Evolutionary conservation across 1,140 invertebrate species (phyloP), one percentile per base, ranked within the genome.

Genomic region (Leptinotarsa texana): DNA sequence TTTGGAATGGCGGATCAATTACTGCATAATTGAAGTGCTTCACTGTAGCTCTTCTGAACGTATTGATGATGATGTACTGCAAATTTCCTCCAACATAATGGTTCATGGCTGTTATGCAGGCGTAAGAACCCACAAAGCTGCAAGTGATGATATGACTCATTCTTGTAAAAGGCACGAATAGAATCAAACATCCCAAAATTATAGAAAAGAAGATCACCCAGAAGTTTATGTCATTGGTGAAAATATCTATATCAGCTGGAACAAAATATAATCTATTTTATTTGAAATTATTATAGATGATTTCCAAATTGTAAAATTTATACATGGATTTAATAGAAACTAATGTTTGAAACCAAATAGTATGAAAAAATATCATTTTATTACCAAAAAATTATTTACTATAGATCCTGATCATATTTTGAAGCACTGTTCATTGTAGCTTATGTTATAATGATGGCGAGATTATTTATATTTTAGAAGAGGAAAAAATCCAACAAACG

Each of bases 11-110:
- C 42, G 90, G 89, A 74, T 89, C 85, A 13, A 92, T 83, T 18
- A 90, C 85, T 15, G 91, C 92, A 13, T 85, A 82, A 57, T 88
- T 86, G 80, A 93, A 94, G 63, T 87, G 84, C 0, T 84, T 73
- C 17, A 91, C 88, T 0, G 87, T 88, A 6, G 88, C 87, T 72
- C 92, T 85, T 77, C 91, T 85, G 11, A 93, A 81, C 0, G 87
- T 85, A 80, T 93, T 94, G 13, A 94, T 87, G 1, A 93, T 75
- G 62, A 94, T 92, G 80, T 92, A 94, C 80, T 91, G 91, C 61
- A 94, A 82, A 84, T 88, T 90, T 15, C 89, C 89, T 11, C 90
- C 90, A 73, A 89, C 72, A 77, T 89, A 92, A 79, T 90, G 89
- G 84, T 92, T 92, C 13, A 93, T 82, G 27, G 90, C 85, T 67